Evolutionary conservation across 2,888 invertebrate genomes (phyloP), one percentile per base, ranked within the genome.

Genomic region (Athalia rosae): DNA sequence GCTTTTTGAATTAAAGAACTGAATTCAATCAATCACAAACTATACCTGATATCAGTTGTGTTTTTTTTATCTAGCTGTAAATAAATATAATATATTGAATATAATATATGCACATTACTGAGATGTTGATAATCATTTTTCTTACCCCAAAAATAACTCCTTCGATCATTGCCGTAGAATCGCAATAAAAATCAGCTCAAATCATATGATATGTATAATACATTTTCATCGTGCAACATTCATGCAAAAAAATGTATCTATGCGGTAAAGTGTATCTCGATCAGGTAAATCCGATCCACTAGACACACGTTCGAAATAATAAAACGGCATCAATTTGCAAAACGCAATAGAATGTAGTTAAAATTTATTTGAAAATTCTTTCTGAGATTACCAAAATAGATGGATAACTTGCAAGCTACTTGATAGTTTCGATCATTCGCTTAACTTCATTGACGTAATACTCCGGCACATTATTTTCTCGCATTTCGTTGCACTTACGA

Each of bases 401-500:
- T 3, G 3, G 15, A 4, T 59, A 59, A 59, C n/a, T 53, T 53
- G 28, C 13, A 45, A 4, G 56, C 9, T 69, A 69, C 43, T 69
- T 69, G 11, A 87, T 84, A 69, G 85, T 86, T 13, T 87, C 85
- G 3, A 89, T 87, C 84, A 88, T 83, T n/a, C 84, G 82, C 81
- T 85, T 87, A 5, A 89, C 86, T 83, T 89, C 92, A 77, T 92
- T 92, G 2, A 93, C 92, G 77, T 93, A 93, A 73, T 91, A 91
- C 84, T 93, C 92, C 0, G 92, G 86, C 0, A 93, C 91, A 71
- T 92, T 92, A 81, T 92, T 92, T 0, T 89, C 86, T 84, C 92
- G 91, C 91, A 95, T 92, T 66, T 92, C 91, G 0, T 91, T 86
- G 78, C 94, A 92, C 90, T 95, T 93, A 41, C 90, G 90, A 78